Evolutionary conservation across 1,140 invertebrate species (phyloP), one percentile per base, ranked within the genome.

Genomic region (Propsilocerus akamusi): DNA sequence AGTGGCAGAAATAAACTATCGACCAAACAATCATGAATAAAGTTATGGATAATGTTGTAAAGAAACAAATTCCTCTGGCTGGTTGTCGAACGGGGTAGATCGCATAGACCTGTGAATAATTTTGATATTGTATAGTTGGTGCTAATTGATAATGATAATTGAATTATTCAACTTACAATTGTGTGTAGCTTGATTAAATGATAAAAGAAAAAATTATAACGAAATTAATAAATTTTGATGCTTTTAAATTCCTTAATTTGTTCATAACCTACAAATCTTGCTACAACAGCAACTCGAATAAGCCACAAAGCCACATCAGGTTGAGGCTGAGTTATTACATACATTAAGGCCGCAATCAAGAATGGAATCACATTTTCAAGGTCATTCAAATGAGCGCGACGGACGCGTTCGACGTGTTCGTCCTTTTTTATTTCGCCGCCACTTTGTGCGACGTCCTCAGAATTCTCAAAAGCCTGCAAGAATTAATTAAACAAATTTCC

Each of bases 311-410:
- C 80, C n/a, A 71, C 30, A 5, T 54, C 63, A 6, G 60, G 32
- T 4, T 59, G 55, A 8, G 81, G 81, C 37, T 67, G 66, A 1
- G 76, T 81, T 30, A 72, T 57, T 0, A 77, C 59, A 59, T 79
- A 83, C 2, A 80, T 52, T 1, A 72, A 67, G 2, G 73, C 76
- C 34, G 76, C 62, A 2, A 72, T 55, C 7, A 79, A 67, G 66
- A 81, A 83, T 5, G 75, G 68, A 10, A 77, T 58, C 49, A 82
- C 70, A 54, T 81, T 83, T 59, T 83, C 80, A 47, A 83, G 53
- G 57, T 83, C 80, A 56, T 83, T 83, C 48, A 70, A 61, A 58
- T 83, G 81, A 12, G 76, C 75, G 55, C 34, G 12, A 8, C 34
- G 12, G 14, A 17, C 17, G 8, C 34, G 17, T 20, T 41, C 34